phyloP scores from a whole-genome alignment of 2,888 invertebrate species.

The Patella pellucida region DNA sequence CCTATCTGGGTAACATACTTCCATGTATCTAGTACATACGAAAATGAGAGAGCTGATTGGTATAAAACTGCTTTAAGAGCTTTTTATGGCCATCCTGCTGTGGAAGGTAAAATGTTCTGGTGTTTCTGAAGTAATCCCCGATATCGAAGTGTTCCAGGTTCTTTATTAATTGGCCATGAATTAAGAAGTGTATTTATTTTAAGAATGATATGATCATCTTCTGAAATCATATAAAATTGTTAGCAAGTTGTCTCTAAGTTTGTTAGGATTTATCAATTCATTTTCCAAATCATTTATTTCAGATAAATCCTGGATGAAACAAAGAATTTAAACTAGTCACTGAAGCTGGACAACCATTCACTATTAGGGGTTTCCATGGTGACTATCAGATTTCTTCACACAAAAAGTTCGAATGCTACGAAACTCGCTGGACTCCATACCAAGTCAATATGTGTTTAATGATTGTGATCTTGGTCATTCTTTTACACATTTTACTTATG shows the following conservation, averaged over 20 bases:
- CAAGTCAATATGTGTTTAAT: no score
- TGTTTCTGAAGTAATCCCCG: constrained; percentile 33
- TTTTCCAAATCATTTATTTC: no score
- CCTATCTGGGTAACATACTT: constrained; percentile 46
- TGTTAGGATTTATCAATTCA: no score
- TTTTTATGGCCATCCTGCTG: constrained; percentile 33
- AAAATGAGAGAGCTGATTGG: constrained; percentile 34
- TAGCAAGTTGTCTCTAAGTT: no score
- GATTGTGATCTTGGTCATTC: no score
- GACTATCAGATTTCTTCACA: constrained; percentile 31
- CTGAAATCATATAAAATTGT: no score
- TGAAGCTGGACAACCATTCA: constrained; percentile 19
- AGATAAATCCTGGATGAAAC: constrained; percentile 19
- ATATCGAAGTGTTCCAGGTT: constrained; percentile 17
- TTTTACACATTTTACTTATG: no score
- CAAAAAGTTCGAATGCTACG: no score
- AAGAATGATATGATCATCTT: no score
- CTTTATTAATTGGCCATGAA: constrained; percentile 30
- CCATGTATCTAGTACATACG: constrained; percentile 32
- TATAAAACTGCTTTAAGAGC: constrained; percentile 32
- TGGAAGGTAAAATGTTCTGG: constrained; percentile 34
- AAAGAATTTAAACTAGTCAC: constrained; percentile 3
- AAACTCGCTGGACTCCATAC: no score
- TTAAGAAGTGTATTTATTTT: constrained; percentile 9
- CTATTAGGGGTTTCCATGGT: constrained; percentile 30